Conservation (phyloP, 2,888 invertebrate genomes). For the Leistus spinibarbis region DNA sequence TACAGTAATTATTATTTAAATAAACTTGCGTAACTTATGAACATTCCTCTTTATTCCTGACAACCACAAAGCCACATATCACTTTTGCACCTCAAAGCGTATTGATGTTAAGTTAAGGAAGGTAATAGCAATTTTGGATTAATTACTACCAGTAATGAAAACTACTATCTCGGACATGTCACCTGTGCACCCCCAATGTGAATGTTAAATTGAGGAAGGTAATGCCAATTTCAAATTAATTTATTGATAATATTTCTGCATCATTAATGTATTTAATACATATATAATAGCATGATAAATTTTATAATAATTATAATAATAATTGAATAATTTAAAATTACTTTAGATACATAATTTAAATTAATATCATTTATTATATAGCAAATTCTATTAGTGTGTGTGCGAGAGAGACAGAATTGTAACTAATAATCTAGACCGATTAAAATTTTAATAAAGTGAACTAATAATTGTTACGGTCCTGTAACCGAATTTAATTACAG, state of each 20-base stretch:
- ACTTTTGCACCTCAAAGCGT: too few relatives aligned
- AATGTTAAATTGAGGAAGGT: background rate
- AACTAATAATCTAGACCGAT: background rate
- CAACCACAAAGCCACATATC: background rate
- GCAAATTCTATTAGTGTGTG: background rate
- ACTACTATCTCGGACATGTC: too few relatives aligned
- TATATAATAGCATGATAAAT: background rate
- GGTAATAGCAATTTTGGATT: too few relatives aligned
- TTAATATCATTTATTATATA: conserved; percentile 3
- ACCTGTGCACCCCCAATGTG: too few relatives aligned
- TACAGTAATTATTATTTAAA: background rate
- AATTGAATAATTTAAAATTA: background rate
- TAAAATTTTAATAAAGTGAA: conserved; percentile 6
- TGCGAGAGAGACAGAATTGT: background rate
- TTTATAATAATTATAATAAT: background rate
- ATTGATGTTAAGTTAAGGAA: too few relatives aligned
- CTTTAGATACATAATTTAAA: background rate
- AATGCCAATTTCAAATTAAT: background rate
- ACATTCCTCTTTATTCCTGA: background rate
- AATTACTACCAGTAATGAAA: too few relatives aligned
- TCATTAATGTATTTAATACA: background rate
- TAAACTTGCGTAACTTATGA: background rate
- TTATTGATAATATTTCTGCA: background rate
- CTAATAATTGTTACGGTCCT: background rate
- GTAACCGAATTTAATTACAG: conserved; percentile 3